Evolutionary conservation across 1,140 invertebrate species (phyloP), one percentile per base, ranked within the genome.

Genomic region (Penaeus vannamei): DNA sequence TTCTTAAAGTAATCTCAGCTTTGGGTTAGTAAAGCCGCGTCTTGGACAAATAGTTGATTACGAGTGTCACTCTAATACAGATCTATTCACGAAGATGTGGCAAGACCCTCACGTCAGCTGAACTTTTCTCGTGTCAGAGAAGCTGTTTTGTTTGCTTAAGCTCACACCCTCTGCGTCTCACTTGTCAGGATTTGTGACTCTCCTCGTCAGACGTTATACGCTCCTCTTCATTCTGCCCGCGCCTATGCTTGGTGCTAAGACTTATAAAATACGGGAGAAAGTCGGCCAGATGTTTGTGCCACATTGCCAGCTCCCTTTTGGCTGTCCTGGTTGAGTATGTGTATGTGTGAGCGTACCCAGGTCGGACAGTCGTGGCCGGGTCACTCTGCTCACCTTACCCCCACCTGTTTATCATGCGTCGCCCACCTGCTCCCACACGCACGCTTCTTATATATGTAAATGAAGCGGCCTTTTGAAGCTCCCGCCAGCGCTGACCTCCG

Each of bases 371-470:
- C 20, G 77, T 26, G 85, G 85, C 32, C 77, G 64, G 60, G 23
- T 61, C 61, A 29, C 85, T 61, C 46, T 53, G 53, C 53, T 53
- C 53, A 53, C 53, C 76, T 42, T 36, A 72, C 20, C 59, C 85
- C 76, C 85, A 64, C 60, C 85, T 86, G 85, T 81, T 86, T 86
- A 86, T 86, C 85, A 86, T 86, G 85, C 85, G 60, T 60, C 85
- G 26, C 77, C 60, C 85, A 86, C 77, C 85, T 86, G 85, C 77
- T 29, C 76, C 85, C 77, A 81, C 85, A 86, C 85, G 85, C 85
- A 86, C 76, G 76, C 85, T 76, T 61, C 85, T 86, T 86, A 86
- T 86, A 66, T 86, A 86, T 86, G 85, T 80, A 86, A 86, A 86
- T 86, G 85, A 86, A 77, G 60, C 59, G 60, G 60, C 32, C 85